Conservation (phyloP, 2,797 vertebrate genomes). For the Sibirionetta formosa region DNA sequence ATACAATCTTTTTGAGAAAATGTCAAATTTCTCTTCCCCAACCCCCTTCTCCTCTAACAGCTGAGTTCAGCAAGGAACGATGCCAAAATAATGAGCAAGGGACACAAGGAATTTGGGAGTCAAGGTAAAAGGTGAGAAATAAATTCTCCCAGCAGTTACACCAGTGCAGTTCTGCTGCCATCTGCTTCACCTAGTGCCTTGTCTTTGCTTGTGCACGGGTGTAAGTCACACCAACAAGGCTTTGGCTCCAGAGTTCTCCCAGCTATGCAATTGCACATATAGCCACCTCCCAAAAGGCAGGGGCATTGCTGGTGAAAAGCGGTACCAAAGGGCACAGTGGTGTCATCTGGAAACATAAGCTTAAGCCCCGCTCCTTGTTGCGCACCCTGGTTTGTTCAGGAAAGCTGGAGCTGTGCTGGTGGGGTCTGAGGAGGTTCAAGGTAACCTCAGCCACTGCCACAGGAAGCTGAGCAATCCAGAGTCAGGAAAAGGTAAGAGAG, state of each 20-base stretch:
- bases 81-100: slow-evolving; percentile 73
- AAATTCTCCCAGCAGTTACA: neutral
- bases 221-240: neutral
- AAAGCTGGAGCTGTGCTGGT: neutral
- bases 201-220: rapidly evolving
- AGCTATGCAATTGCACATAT: slow-evolving; percentile 36
- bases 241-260: neutral
- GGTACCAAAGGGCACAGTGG: neutral
- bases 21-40: slow-evolving; percentile 76
- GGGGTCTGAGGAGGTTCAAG: neutral
- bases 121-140: slow-evolving; percentile 69
- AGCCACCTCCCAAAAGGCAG: neutral
- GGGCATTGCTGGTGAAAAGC: neutral
- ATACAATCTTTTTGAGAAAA: slow-evolving; percentile 81
- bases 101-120: slow-evolving; percentile 66
- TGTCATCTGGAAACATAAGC: neutral
- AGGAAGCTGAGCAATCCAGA: slow-evolving; percentile 13
- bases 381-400: neutral
- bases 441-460: neutral
- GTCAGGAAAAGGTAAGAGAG: slow-evolving; percentile 42
- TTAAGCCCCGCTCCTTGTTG: neutral
- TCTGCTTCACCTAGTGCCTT: neutral
- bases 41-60: slow-evolving; percentile 40
- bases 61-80: slow-evolving; percentile 73
- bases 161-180: neutral